Evolutionary conservation across 2,888 invertebrate species (phyloP).

Genomic region (Fissipunctia ypsillon): DNA sequence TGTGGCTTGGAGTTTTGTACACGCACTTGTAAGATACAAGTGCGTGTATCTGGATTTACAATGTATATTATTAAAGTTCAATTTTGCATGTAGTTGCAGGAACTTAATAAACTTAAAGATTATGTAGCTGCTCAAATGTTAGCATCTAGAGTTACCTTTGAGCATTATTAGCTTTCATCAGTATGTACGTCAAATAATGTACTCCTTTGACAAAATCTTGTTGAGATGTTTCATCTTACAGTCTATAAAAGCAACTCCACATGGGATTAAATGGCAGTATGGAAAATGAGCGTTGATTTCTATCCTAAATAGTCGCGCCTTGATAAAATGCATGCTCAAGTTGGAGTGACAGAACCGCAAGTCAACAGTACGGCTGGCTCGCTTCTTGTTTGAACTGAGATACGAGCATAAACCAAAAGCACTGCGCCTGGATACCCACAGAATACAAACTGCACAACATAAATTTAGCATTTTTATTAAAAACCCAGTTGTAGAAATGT

Average conservation of each 20-base stretch:
- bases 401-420: slow-evolving; percentile 39
- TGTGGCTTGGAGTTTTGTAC: too few relatives aligned
- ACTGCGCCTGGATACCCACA: slow-evolving; percentile 21
- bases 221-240: not conserved
- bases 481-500: slow-evolving; percentile 47
- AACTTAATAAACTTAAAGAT: not conserved
- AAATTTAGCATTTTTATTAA: slow-evolving; percentile 55
- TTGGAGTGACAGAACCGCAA: slow-evolving; percentile 43
- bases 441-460: slow-evolving; percentile 45
- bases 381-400: slow-evolving; percentile 46
- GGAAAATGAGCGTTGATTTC: slow-evolving; percentile 34
- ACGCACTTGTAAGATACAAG: too few relatives aligned
- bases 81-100: not conserved
- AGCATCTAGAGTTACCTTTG: not conserved
- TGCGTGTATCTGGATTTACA: too few relatives aligned
- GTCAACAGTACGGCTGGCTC: slow-evolving; percentile 31
- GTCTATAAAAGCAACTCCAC: slow-evolving; percentile 2
- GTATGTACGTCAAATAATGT: slow-evolving; percentile 1
- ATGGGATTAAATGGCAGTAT: slow-evolving; percentile 15
- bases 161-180: not conserved
- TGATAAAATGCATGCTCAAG: slow-evolving; percentile 40
- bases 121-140: too few relatives aligned
- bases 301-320: slow-evolving; percentile 31
- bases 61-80: slow-evolving; percentile 4
- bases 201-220: slow-evolving; percentile 1